Percentiles rank a stretch among this genome's conserved stretches.
These are phyloP conservation scores for Hyperoplus immaculatus DNA, from an alignment of 2,797 vertebrate genomes.

Conservation along the genomic window DNA sequence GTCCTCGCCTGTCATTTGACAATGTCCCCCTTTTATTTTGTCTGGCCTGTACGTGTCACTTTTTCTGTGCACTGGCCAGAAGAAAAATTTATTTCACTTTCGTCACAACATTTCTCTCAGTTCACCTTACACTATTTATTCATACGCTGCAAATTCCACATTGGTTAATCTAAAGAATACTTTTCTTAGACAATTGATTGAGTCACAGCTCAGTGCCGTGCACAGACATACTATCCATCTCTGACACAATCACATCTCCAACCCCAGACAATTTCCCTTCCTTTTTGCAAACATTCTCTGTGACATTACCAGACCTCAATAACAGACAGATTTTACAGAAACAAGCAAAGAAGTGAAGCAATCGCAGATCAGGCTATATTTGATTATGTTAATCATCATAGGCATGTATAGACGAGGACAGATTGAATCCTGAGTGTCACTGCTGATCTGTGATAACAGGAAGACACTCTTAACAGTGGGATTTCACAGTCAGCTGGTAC, in stretches of 20 bases:
- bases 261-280: not conserved
- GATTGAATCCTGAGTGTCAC: constrained; percentile 69
- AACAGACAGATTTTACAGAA: constrained; percentile 1
- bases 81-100: constrained; percentile 19
- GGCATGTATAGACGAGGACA: constrained; percentile 50
- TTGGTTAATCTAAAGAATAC: constrained; percentile 16
- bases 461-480: constrained; percentile 50
- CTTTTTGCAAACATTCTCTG: constrained; percentile 7
- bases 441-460: constrained; percentile 64
- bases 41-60: not conserved
- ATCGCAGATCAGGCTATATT: constrained; percentile 30
- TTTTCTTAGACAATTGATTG: not conserved
- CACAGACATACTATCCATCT: constrained; percentile 1
- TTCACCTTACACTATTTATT: constrained; percentile 15
- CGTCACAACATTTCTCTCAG: constrained; percentile 11
- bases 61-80: constrained; percentile 25
- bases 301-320: constrained; percentile 43
- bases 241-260: constrained; percentile 22
- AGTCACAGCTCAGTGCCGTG: not conserved
- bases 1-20: constrained; percentile 21
- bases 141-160: constrained; percentile 9
- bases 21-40: constrained; percentile 19
- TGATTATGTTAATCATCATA: constrained; percentile 62
- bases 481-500: constrained; percentile 42
- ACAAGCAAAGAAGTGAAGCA: constrained; percentile 19